Evolutionary conservation across 2,797 vertebrate species (phyloP).

Genomic region (Urocyon cinereoargenteus): DNA sequence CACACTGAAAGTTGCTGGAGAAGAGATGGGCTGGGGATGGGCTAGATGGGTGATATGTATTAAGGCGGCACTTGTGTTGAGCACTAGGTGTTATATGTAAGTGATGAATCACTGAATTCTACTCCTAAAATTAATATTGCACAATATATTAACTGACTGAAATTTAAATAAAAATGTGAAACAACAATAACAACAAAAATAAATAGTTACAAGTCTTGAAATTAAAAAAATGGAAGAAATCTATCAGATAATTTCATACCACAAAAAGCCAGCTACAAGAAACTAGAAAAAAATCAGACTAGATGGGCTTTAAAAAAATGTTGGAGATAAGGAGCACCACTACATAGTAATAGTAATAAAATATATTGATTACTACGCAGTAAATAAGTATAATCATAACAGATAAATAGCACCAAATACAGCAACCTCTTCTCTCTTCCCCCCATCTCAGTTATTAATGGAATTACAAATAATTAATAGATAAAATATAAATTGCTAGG

Average conservation of each 20-base stretch:
- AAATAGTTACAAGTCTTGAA: neutral
- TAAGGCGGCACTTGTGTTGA: neutral
- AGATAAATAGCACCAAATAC: neutral
- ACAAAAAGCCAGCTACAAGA: neutral
- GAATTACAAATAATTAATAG: neutral
- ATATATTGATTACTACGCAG: neutral
- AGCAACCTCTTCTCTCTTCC: neutral
- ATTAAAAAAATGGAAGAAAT: neutral
- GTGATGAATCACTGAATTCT: neutral
- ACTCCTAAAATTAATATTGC: neutral
- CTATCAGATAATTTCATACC: neutral
- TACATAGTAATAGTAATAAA: neutral
- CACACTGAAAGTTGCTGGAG: neutral
- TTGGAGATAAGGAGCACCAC: neutral
- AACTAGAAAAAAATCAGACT: neutral
- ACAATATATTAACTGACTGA: neutral
- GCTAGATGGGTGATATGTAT: neutral
- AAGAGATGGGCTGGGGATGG: neutral
- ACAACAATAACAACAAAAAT: neutral
- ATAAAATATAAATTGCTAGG: neutral
- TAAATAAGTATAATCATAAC: neutral
- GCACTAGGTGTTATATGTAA: neutral
- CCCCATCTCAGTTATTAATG: neutral
- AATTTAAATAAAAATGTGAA: neutral
- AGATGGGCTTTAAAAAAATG: neutral